Evolutionary conservation across 1,140 invertebrate species (phyloP), one percentile per base, ranked within the genome.

Genomic region (Drosophila nebulosa): DNA sequence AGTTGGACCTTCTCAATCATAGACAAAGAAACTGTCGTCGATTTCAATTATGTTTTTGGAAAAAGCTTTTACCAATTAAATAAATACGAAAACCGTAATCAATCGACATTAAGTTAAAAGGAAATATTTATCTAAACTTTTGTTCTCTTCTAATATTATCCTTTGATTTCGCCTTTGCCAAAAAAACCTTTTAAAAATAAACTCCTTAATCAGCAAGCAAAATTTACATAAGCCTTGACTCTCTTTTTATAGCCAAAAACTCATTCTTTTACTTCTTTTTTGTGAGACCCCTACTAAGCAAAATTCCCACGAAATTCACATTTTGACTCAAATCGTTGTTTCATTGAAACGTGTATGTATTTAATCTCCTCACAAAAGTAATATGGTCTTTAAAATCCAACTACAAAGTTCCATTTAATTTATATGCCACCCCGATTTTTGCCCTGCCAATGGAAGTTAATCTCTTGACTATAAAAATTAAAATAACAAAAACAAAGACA

Each of bases 401-500:
- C 53, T 39, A 69, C 65, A 83, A 75, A 68, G 58, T 67, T 66
- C 58, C 66, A 14, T 30, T 66, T 65, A 60, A 14, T 55, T 27
- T 10, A 21, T 53, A 10, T n/a, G n/a, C 46, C 50, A 52, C 77
- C 39, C 39, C 18, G 39, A 46, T 46, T 6, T 46, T 6, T 21
- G 18, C 16, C 39, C 16, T 10, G 18, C 39, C 73, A 85, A 85
- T 86, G 65, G 59, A 61, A 59, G 32, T 35, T 74, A 61, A 74
- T 79, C 71, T 58, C 26, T 51, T 50, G 50, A 36, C 64, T 56
- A 74, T 84, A 67, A 84, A 74, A 85, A 79, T 79, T 76, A 64
- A 76, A 85, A 76, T 67, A 76, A 84, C 75, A 79, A 84, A 78
- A 77, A 52, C 51, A n/a, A n/a, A n/a, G 61, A 60, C 55, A 53